Percentiles rank a stretch among this genome's conserved stretches.
phyloP scores from a whole-genome alignment of 1,140 invertebrate genomes.

The Andrena cerasifolii region DNA sequence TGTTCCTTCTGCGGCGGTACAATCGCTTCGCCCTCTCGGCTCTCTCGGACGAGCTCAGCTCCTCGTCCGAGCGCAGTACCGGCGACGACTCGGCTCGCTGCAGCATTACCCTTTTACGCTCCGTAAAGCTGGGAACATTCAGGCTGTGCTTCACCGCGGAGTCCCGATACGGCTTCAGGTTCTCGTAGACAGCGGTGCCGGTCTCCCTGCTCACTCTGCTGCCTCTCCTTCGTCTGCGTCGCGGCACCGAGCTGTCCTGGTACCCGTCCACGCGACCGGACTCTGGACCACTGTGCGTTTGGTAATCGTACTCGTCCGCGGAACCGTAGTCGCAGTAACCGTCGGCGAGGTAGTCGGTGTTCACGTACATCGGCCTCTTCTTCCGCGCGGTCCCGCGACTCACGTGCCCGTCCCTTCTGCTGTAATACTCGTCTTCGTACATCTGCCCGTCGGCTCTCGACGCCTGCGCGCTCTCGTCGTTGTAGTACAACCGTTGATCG shows the following conservation, averaged over 20 bases:
- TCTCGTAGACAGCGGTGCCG: constrained; percentile 65
- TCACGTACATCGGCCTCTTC: constrained; percentile 56
- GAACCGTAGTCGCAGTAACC: constrained; percentile 65
- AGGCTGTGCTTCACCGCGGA: constrained; percentile 15
- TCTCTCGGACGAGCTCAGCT: constrained; percentile 58
- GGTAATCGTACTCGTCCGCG: constrained; percentile 66
- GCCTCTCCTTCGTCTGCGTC: constrained; percentile 53
- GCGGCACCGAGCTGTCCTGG: constrained; percentile 36
- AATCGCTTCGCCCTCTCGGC: constrained; percentile 61
- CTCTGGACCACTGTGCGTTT: constrained; percentile 37
- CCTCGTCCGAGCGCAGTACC: constrained; percentile 72
- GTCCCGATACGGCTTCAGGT: constrained; percentile 45
- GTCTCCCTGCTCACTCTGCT: constrained; percentile 60
- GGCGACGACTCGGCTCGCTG: constrained; percentile 77
- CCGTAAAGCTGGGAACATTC: constrained; percentile 59
- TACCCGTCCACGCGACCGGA: constrained; percentile 43
- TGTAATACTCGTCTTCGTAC: constrained; percentile 50
- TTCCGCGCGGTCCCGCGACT: constrained; percentile 24
- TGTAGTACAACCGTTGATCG: constrained; percentile 36
- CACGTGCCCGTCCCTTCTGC: constrained; percentile 26
- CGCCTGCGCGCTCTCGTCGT: constrained; percentile 9
- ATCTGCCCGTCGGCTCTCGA: constrained; percentile 9
- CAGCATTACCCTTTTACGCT: constrained; percentile 62
- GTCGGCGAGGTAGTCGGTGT: constrained; percentile 44
- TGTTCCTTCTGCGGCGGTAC: constrained; percentile 71